Evolutionary conservation across 2,888 invertebrate species (phyloP).

Genomic region (Leucophora obtusa): DNA sequence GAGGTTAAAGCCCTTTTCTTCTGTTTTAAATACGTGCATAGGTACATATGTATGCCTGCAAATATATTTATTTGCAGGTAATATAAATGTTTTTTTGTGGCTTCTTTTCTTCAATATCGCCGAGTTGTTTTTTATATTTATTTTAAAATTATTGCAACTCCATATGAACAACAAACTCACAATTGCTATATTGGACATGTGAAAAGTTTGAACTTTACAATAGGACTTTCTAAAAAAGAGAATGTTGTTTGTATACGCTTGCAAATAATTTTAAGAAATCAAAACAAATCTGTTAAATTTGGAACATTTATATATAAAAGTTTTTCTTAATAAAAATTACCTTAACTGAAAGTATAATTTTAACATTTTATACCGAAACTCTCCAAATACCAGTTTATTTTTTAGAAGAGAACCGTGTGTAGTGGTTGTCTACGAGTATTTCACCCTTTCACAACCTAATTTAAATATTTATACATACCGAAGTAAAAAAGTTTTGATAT

Average conservation of each 20-base stretch:
- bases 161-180: conserved; percentile 2
- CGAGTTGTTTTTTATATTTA: conserved; percentile 1
- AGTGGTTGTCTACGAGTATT: too few relatives aligned
- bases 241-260: background rate
- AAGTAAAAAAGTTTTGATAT: too few relatives aligned
- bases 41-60: conserved; percentile 2
- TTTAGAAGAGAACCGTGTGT: too few relatives aligned
- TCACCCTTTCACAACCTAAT: too few relatives aligned
- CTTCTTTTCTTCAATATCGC: conserved; percentile 36
- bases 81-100: conserved; percentile 52
- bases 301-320: too few relatives aligned
- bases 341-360: too few relatives aligned
- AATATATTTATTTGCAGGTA: conserved; percentile 32
- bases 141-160: conserved; percentile 19
- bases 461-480: too few relatives aligned
- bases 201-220: conserved; percentile 4
- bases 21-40: background rate
- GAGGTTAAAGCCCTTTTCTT: conserved; percentile 59
- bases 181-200: background rate
- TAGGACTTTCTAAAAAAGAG: conserved; percentile 28
- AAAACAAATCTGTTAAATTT: too few relatives aligned
- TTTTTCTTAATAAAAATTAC: too few relatives aligned
- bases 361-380: too few relatives aligned
- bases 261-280: too few relatives aligned
- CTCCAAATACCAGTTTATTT: too few relatives aligned